phyloP scores from a whole-genome alignment of 2,888 invertebrate species.

The Ecdyonurus torrentis region DNA sequence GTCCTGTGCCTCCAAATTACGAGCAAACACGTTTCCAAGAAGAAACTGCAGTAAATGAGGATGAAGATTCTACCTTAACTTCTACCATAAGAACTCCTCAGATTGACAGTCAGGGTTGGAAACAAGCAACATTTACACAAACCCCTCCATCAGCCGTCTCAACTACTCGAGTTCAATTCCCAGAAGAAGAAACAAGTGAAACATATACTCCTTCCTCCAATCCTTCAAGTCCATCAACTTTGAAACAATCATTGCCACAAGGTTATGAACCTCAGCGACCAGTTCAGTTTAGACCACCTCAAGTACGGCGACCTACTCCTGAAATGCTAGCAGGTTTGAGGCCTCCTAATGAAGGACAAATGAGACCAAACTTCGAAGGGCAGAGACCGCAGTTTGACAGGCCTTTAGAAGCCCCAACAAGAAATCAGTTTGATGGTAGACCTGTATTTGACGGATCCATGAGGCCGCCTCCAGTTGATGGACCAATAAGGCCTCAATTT shows the following conservation, averaged over 20 bases:
- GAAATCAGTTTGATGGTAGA: neutral
- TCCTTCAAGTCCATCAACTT: neutral
- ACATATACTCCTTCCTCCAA: neutral
- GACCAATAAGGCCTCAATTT: neutral
- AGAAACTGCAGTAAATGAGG: neutral
- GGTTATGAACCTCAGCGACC: slow-evolving; percentile 7
- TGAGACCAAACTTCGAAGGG: neutral
- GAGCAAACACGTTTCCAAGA: neutral
- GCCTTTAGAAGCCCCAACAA: neutral
- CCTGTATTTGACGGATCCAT: neutral
- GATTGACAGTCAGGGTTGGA: neutral
- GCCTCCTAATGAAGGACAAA: neutral
- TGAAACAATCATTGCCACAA: neutral
- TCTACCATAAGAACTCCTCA: neutral
- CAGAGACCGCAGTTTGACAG: neutral
- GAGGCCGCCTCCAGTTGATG: neutral
- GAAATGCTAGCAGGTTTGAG: neutral
- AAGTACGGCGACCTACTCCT: neutral
- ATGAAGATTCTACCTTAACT: neutral
- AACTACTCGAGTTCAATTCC: neutral
- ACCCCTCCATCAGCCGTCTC: neutral
- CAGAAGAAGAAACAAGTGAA: neutral
- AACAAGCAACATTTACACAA: neutral
- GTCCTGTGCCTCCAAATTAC: neutral
- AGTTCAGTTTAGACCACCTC: neutral